Base-by-base conservation (phyloP, 1,140 invertebrate genomes). In the Dendrolimus kikuchii region DNA sequence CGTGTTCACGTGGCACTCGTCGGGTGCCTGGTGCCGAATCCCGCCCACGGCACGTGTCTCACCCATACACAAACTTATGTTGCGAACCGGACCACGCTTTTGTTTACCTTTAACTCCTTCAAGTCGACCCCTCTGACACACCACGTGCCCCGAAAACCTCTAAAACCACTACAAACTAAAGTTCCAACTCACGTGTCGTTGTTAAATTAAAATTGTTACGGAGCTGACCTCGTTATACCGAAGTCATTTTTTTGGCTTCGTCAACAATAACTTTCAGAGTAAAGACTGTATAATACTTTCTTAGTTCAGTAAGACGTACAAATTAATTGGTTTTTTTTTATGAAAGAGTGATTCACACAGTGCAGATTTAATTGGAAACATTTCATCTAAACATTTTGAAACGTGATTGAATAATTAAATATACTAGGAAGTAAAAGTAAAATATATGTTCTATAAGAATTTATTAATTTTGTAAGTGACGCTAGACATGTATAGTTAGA, bases 141-240 rank as follows among this genome's bases (percentile, higher is more conserved):
- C 71, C 76, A 81, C 77, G 77, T 76, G 78, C 70, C 64, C 53
- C 56, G 71, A 77, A 80, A 59, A 71, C 72, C 75, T 71, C 60
- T 71, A 72, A 80, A 70, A 63, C 56, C 68, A 69, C 66, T 70
- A 55, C 50, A 72, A 81, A 83, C 68, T 83, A 75, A 58, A 58
- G 69, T 66, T 57, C 53, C 51, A 62, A 62, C 54, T 74, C 77
- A 80, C 81, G 77, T 78, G 74, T 65, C 60, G 60, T 37, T 44
- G 44, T 46, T 54, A 52, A 72, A 71, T 59, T 49, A 66, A 76
- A 72, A 54, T 71, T 68, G 69, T 69, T 69, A 57, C 55, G 48
- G 51, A 50, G 53, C 50, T 49, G 69, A 74, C 60, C 57, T 59
- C 48, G 51, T 57, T 67, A 23, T 23, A 64, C 50, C 61, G 63